Base-by-base conservation (phyloP, 2,797 vertebrate species). In the Manis javanica region DNA sequence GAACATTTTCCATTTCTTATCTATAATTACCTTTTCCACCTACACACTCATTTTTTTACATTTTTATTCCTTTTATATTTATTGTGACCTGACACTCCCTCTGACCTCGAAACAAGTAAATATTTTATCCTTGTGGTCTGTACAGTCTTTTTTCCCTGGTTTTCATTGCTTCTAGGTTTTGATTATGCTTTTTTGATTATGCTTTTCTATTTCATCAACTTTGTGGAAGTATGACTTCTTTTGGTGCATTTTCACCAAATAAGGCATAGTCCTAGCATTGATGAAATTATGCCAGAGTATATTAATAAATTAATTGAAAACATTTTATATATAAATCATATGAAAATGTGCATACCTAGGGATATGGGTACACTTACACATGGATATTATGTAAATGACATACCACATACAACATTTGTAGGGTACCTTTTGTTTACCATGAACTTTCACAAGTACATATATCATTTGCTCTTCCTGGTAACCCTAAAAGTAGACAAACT, bases 151-250 rank as follows among this genome's bases (percentile, higher is more conserved):
- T 31, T 21, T 85, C n/a, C 15, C 72, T 91, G 26, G 26, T 61
- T 94, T 94, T 91, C 66, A 72, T 3, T 77, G 31, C 12, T 63
- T 81, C 79, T 90, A 68, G 23, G 21, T 84, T 82, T 46, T 46
- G 46, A 46, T 46, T 12, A 46, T 92, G 49, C 93, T 94, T 92
- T 79, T 91, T 89, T 94, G 84, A 91, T 66, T 88, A 79, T 37
- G 31, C 21, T 92, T 96, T 96, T 83, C 89, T 64, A 87, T 37
- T 91, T 88, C 39, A 77, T 59, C 71, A 86, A 91, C 39, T 95
- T 83, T 66, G 16, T 84, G n/a, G 71, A n/a, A 86, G 9, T 61
- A 68, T 88, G n/a, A 93, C 71, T 96, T 91, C 87, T 84, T 81
- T 87, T 57, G 75, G 92, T 84, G 31, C 39, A 91, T 29, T 86